Percentiles rank a stretch among this genome's conserved stretches.
phyloP scores from a whole-genome alignment of 2,888 invertebrate genomes.

The Ophraella communa region DNA sequence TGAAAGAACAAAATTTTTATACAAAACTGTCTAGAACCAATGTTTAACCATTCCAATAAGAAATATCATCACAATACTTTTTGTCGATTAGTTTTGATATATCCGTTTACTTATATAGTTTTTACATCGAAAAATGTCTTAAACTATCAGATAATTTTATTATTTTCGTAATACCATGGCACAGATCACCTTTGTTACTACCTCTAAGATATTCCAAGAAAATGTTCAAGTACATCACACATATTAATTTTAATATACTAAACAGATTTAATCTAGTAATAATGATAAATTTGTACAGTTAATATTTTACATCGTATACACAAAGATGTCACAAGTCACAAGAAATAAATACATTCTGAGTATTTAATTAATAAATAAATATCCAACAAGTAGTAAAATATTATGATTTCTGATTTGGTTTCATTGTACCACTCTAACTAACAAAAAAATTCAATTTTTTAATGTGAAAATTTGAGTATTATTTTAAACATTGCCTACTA shows the following conservation, averaged over 20 bases:
- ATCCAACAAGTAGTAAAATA: slow-evolving; percentile 15
- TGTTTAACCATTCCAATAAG: no score
- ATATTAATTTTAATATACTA: slow-evolving; percentile 10
- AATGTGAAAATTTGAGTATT: no score
- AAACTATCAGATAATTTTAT: no score
- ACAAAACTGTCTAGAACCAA: background rate
- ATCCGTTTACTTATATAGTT: background rate
- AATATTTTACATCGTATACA: slow-evolving; percentile 56
- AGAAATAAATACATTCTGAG: slow-evolving; percentile 23
- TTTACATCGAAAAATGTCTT: no score
- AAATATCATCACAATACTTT: no score
- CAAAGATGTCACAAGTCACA: slow-evolving; percentile 33
- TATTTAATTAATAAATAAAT: slow-evolving; percentile 23
- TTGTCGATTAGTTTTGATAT: no score
- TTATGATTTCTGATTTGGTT: background rate
- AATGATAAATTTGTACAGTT: slow-evolving; percentile 51
- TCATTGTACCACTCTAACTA: no score
- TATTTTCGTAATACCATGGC: background rate
- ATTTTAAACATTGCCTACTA: no score
- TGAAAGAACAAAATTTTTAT: background rate
- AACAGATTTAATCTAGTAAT: slow-evolving; percentile 9
- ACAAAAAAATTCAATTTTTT: no score
- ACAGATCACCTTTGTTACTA: slow-evolving; percentile 5
- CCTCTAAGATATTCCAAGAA: slow-evolving; percentile 11
- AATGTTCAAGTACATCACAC: slow-evolving; percentile 24